Base-by-base conservation (phyloP, 2,888 invertebrate genomes). In the Anorthoa munda region DNA sequence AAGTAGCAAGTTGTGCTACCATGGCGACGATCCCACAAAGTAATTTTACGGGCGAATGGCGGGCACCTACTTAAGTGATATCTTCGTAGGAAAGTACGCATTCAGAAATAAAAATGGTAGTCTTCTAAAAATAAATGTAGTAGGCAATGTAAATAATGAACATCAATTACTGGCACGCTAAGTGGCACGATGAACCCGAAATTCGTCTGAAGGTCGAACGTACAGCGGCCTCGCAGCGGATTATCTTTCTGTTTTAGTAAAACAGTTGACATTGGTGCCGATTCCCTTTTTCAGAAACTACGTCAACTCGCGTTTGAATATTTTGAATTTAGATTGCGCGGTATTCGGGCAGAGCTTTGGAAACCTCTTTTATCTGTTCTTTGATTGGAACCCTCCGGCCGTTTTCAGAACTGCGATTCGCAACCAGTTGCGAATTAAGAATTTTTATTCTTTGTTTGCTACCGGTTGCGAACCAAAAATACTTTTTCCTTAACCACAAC, bases 141-240 rank as follows among this genome's bases (percentile, higher is more conserved):
- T 68, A 53, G 59, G 21, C 45, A 59, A 81, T 68, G 23, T 72
- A 60, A 77, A 59, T 69, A 71, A 73, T 82, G 50, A 63, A 79
- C 69, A 68, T 63, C 74, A 64, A 87, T 86, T 88, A 83, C 21
- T 61, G 66, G 69, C 77, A 48, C 66, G 21, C 60, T 83, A 89
- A 88, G 73, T 88, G 85, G 75, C 65, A 66, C 84, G 81, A 88
- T 88, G 87, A 87, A 85, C 77, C 79, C 77, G 83, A 85, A 89
- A 87, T 87, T 84, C 56, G 83, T 83, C 68, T 86, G 87, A 90
- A 90, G 91, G 91, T 88, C 80, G 82, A 58, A 66, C 71, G 81
- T 78, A 78, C 77, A 72, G 61, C 75, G 81, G 79, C 87, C 87
- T 82, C 85, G 68, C 21, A 60, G 70, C 79, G 31, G 63, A 78